Evolutionary conservation across 2,888 invertebrate genomes (phyloP), one percentile per base, ranked within the genome.

Genomic region (Drosophila fungiperda): DNA sequence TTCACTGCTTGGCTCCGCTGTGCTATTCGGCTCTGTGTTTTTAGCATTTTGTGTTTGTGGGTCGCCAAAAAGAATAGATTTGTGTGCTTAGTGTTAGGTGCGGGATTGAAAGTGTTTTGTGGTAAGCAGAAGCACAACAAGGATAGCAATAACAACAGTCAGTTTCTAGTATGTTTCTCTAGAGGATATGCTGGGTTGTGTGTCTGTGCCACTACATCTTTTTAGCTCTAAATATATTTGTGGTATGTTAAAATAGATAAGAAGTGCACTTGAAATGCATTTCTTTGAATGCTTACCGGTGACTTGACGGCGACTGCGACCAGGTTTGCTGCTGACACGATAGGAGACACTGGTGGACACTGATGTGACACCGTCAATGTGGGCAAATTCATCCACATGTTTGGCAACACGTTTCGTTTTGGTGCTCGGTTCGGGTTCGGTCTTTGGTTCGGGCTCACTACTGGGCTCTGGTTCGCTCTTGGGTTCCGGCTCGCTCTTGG

Each of bases 301-400:
- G 0, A 76, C 78, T 74, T 90, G 86, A 33, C 92, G 89, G n/a
- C 91, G 86, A 23, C 68, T 85, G 8, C 92, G 90, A 38, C 93
- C 93, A 68, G 91, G 69, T 73, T 94, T 94, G 23, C 94, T 94
- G 87, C 96, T 97, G 73, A 97, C 96, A 92, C 96, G 95, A 92
- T 96, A 97, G 0, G 97, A 96, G 4, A 97, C 95, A 89, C 97
- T 97, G 0, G 97, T 97, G 86, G 96, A 96, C 15, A 97, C 96
- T 0, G 92, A 91, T 0, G 96, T 95, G 33, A 96, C 96, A 48
- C 96, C 96, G 63, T 94, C 93, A 32, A 94, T 94, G 17, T 77
- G 76, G 12, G 38, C 40, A 26, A 81, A 61, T 0, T 94, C 90
- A 90, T 94, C 94, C 2, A 80, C 76, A 4, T 84, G 76, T n/a